Conservation (phyloP, 2,113 vertebrate species). For the Hippocampus barbouri region DNA sequence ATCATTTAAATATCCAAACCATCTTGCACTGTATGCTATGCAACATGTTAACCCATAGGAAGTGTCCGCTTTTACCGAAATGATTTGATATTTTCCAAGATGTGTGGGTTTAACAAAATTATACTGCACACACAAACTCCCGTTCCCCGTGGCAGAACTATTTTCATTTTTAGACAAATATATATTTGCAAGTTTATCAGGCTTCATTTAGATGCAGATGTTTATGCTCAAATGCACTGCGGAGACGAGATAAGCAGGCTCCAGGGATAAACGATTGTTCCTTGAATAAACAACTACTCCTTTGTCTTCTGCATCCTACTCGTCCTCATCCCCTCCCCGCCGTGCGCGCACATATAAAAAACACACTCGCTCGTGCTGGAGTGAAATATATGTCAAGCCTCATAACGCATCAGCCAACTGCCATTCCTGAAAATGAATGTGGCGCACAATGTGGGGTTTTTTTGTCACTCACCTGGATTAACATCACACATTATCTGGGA, state of each 20-base stretch:
- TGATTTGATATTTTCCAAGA: neutral
- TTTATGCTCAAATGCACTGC: conserved; percentile 23
- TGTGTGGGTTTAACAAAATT: neutral
- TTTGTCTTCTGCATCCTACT: conserved; percentile 43
- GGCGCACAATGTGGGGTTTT: neutral
- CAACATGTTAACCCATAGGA: neutral
- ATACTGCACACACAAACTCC: conserved; percentile 18
- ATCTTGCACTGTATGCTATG: neutral
- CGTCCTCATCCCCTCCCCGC: conserved; percentile 23
- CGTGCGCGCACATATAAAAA: conserved; percentile 16
- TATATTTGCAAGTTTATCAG: conserved; percentile 37
- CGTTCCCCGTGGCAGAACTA: neutral
- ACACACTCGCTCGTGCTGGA: conserved; percentile 4
- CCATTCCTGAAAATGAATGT: conserved; percentile 7
- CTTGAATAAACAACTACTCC: conserved; percentile 44
- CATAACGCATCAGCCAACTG: conserved; percentile 10
- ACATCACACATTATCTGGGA: conserved; percentile 36
- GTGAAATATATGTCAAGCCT: conserved; percentile 36
- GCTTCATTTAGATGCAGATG: conserved; percentile 45
- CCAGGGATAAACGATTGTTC: conserved; percentile 43
- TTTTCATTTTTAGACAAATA: conserved; percentile 23
- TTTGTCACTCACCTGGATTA: conserved; percentile 33
- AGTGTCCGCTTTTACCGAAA: neutral
- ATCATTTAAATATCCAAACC: neutral
- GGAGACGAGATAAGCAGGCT: conserved; percentile 48